A percentile compares a stretch with the other conserved stretches of the same genome.
phyloP scores from a whole-genome alignment of 1,140 invertebrate genomes.

The Pseudobourletiella spinata region DNA sequence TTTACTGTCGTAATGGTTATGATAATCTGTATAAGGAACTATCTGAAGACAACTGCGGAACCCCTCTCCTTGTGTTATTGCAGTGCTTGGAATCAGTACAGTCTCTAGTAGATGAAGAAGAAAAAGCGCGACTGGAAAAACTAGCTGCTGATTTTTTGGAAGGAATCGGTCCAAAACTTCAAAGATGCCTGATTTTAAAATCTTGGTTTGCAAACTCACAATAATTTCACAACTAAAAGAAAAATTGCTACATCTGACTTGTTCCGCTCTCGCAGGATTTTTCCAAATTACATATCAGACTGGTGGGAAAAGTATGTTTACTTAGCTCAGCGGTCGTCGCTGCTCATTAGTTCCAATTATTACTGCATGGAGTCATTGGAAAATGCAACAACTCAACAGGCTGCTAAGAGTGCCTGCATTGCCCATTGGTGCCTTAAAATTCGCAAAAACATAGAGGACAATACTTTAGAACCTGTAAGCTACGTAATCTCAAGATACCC shows the following conservation, averaged over 20 bases:
- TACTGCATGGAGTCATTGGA: conserved; percentile 91
- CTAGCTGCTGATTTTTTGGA: conserved; percentile 82
- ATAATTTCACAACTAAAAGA: too few relatives aligned
- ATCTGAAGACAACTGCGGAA: too few relatives aligned
- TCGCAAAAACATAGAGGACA: conserved; percentile 83
- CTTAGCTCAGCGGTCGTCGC: conserved; percentile 77
- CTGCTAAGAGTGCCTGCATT: conserved; percentile 95
- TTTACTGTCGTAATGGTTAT: too few relatives aligned
- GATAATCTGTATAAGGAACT: too few relatives aligned
- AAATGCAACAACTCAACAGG: conserved; percentile 83
- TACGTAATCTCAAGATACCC: conserved; percentile 68
- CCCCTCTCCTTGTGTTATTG: conserved; percentile 27
- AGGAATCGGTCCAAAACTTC: conserved; percentile 82
- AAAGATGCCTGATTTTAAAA: conserved; percentile 87
- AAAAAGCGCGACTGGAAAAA: conserved; percentile 73
- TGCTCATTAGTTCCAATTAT: conserved; percentile 98
- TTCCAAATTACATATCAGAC: conserved; percentile 89
- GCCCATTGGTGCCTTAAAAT: conserved; percentile 95
- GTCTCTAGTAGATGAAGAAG: conserved; percentile 74
- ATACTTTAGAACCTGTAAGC: conserved; percentile 90
- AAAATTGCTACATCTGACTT: background rate
- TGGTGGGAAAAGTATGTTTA: conserved; percentile 99
- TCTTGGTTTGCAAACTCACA: conserved; percentile 57
- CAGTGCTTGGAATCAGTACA: conserved; percentile 82
- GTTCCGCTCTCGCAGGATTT: conserved; percentile 48